Evolutionary conservation across 2,797 vertebrate species (phyloP).

Genomic region (Percopsis omiscomaycus): DNA sequence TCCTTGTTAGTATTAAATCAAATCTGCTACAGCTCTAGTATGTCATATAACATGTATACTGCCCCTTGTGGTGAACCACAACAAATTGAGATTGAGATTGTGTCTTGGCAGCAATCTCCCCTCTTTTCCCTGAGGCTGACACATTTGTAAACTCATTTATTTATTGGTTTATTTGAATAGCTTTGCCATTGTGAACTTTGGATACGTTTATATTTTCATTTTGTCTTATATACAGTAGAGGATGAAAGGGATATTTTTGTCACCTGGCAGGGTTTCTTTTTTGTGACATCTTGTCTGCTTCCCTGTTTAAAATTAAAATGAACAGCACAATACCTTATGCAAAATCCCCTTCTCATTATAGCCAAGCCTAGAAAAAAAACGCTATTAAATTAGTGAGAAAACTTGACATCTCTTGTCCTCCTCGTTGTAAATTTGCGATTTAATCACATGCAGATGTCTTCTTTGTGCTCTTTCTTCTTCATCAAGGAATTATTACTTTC

Average conservation of each 20-base stretch:
- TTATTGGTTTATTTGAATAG: slow-evolving; percentile 71
- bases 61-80: slow-evolving; percentile 62
- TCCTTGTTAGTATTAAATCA: slow-evolving; percentile 18
- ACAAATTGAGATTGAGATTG: slow-evolving; percentile 54
- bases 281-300: slow-evolving; percentile 49
- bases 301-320: slow-evolving; percentile 47
- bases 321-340: slow-evolving; percentile 54
- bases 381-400: slow-evolving; percentile 65
- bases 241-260: slow-evolving; percentile 49
- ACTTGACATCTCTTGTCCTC: slow-evolving; percentile 67
- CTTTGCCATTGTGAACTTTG: slow-evolving; percentile 67
- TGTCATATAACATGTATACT: slow-evolving; percentile 40
- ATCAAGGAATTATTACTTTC: slow-evolving; percentile 72
- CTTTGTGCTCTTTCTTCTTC: slow-evolving; percentile 61
- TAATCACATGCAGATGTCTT: slow-evolving; percentile 74
- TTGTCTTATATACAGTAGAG: slow-evolving; percentile 49
- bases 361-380: slow-evolving; percentile 48
- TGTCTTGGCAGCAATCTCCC: slow-evolving; percentile 61
- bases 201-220: slow-evolving; percentile 62
- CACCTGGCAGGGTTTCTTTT: slow-evolving; percentile 43
- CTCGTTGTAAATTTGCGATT: slow-evolving; percentile 70
- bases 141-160: slow-evolving; percentile 71
- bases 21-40: background rate
- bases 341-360: slow-evolving; percentile 49
- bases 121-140: slow-evolving; percentile 63